Base-by-base conservation (phyloP, 1,140 invertebrate species). In the Helicoverpa zea region DNA sequence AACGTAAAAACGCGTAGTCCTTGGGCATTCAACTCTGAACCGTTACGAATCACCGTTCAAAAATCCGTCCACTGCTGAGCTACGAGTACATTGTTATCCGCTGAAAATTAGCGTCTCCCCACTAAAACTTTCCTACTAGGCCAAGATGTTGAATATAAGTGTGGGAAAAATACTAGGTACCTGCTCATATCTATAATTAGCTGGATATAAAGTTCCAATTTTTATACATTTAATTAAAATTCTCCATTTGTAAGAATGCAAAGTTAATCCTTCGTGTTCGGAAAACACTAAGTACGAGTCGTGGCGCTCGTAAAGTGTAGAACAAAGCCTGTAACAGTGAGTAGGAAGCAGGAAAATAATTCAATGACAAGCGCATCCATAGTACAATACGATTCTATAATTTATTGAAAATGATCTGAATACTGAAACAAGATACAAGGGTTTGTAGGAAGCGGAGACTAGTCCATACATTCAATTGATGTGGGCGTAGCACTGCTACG, bases 271-370 rank as follows among this genome's bases (percentile, higher is more conserved):
- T 58, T 58, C 29, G 52, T 73, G 29, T 73, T 56, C 9, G 35
- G 51, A 43, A 56, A 73, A 35, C 70, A 58, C 29, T 58, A 73
- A 73, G 18, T 56, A 30, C 35, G 70, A 51, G n/a, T n/a, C 30
- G 52, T 73, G 70, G 43, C 70, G 29, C 47, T 56, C 12, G 68
- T 52, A 18, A 3, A 74, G 35, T 35, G 35, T 35, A 35, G 79
- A 81, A 81, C 79, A 81, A 81, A 81, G 79, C 66, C 70, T 30
- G 70, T 56, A 72, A 56, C 29, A 49, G 30, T 58, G 12, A 66
- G 56, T 54, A 66, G 79, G 79, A 81, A 81, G 79, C 51, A 81
- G 79, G 72, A 76, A 81, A 68, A 79, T 66, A 68, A 79, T 35
- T 79, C 78, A 79, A 72, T 79, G 68, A 79, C 66, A 73, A 52